Conservation (phyloP, 1,140 invertebrate genomes). For the Papilio dardanus region DNA sequence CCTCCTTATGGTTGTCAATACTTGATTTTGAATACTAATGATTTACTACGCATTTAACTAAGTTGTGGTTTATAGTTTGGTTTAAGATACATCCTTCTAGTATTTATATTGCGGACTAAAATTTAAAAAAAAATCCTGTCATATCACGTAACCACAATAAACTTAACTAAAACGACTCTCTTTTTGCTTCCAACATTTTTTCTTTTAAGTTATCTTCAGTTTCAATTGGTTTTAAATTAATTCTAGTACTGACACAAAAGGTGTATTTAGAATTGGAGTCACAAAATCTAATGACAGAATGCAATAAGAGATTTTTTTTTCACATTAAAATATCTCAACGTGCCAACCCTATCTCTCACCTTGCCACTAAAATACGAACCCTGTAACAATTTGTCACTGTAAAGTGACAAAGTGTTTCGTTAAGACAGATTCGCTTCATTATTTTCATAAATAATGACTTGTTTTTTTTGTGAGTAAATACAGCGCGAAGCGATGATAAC, state of each 20-base stretch:
- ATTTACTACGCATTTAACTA: not conserved
- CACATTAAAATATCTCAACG: conserved; percentile 9
- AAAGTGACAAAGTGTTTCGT: conserved; percentile 38
- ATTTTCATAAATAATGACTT: conserved; percentile 27
- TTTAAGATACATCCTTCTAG: too few relatives aligned
- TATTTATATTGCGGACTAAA: too few relatives aligned
- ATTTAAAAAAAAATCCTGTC: too few relatives aligned
- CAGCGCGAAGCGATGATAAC: not conserved
- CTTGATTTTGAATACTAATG: not conserved
- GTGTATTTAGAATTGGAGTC: too few relatives aligned
- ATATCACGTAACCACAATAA: too few relatives aligned
- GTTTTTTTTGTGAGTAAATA: not conserved
- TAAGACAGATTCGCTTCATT: conserved; percentile 38
- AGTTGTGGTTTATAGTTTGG: not conserved
- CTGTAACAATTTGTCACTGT: conserved; percentile 42
- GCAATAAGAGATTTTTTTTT: too few relatives aligned
- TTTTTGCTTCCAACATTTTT: too few relatives aligned
- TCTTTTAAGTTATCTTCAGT: too few relatives aligned
- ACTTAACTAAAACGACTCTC: too few relatives aligned
- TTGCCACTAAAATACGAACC: conserved; percentile 44
- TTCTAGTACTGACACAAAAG: too few relatives aligned
- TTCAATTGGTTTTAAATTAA: too few relatives aligned
- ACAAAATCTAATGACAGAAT: too few relatives aligned
- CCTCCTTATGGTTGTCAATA: not conserved
- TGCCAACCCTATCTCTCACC: conserved; percentile 42